These are phyloP conservation scores for Pelodiscus sinensis DNA, from an alignment of 2,113 vertebrate species.

Conservation along the genomic window DNA sequence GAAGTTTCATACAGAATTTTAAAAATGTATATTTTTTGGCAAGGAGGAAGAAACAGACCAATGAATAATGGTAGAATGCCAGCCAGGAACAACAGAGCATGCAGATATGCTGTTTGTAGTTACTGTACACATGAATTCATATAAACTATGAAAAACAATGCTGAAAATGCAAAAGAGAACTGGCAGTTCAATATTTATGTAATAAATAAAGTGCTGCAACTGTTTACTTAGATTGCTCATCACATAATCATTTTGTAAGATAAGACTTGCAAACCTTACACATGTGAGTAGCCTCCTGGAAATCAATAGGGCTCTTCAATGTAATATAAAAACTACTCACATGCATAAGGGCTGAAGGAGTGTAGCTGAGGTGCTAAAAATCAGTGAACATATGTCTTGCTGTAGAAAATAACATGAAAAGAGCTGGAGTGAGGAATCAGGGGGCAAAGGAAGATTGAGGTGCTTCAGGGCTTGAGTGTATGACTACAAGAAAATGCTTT, in stretches of 20 bases:
- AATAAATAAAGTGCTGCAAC: neutral
- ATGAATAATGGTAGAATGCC: neutral
- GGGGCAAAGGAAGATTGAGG: neutral
- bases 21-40: neutral
- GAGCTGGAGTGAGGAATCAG: neutral
- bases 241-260: neutral
- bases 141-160: accelerated
- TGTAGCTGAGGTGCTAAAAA: neutral
- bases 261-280: neutral
- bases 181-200: neutral
- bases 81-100: neutral
- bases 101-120: neutral
- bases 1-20: neutral
- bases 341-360: accelerated
- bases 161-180: neutral
- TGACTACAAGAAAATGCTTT: neutral
- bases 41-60: neutral
- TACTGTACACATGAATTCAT: neutral
- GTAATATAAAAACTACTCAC: neutral
- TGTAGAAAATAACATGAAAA: neutral
- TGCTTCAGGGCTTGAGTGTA: neutral
- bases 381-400: neutral
- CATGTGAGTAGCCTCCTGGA: neutral
- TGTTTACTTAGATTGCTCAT: neutral
- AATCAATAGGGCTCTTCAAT: neutral